phyloP scores from a whole-genome alignment of 2,113 vertebrate species.

The Lophura nycthemera region DNA sequence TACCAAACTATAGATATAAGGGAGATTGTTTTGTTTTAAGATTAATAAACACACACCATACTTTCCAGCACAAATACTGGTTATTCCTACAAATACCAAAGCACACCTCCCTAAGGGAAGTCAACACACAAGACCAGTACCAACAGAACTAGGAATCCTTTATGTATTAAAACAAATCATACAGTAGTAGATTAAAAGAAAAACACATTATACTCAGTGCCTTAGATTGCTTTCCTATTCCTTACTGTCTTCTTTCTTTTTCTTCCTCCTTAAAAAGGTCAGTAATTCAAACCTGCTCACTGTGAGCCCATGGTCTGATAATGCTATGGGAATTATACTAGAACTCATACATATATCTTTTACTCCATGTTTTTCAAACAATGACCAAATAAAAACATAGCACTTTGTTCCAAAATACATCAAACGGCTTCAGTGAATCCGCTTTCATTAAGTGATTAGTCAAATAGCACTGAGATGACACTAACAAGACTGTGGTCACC shows the following conservation, averaged over 20 bases:
- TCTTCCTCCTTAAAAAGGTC: background rate
- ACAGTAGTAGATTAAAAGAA: background rate
- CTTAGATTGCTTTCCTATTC: background rate
- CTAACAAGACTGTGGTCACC: background rate
- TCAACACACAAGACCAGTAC: background rate
- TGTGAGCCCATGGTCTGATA: background rate
- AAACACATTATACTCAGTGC: background rate
- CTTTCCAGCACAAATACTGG: background rate
- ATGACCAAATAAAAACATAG: background rate
- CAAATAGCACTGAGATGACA: background rate
- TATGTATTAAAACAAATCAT: background rate
- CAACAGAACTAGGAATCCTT: background rate
- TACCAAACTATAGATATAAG: background rate
- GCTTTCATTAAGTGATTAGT: background rate
- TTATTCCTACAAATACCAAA: background rate
- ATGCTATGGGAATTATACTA: background rate
- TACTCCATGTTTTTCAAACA: background rate
- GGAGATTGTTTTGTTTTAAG: background rate
- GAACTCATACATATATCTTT: background rate
- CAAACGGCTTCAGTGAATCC: background rate
- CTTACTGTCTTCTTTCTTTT: background rate
- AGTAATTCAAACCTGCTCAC: background rate
- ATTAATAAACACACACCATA: background rate
- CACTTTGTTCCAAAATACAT: background rate
- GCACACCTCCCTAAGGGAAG: background rate